These are phyloP conservation scores for Agrochola lychnidis DNA, from an alignment of 2,888 invertebrate genomes.

Conservation along the genomic window DNA sequence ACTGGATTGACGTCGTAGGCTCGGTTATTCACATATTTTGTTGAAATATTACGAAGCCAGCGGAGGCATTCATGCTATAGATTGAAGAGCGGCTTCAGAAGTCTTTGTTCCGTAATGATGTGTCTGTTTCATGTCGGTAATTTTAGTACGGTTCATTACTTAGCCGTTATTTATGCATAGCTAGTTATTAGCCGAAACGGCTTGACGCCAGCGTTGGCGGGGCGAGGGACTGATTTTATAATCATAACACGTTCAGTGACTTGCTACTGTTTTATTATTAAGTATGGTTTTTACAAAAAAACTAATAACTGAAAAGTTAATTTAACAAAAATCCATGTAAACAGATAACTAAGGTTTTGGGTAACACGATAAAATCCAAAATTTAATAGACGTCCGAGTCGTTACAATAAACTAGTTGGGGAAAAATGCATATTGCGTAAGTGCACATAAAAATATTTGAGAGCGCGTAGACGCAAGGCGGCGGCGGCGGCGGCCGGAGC, in stretches of 20 bases:
- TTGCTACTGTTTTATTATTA: background rate
- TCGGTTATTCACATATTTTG: constrained; percentile 27
- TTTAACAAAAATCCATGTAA: background rate
- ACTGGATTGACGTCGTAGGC: background rate
- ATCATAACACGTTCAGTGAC: constrained; percentile 16
- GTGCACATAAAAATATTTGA: constrained; percentile 70
- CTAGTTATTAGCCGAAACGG: constrained; percentile 59
- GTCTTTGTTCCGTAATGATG: constrained; percentile 66
- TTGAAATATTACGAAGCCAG: constrained; percentile 47
- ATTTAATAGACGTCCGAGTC: constrained; percentile 43
- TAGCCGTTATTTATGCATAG: constrained; percentile 60
- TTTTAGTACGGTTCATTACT: constrained; percentile 65
- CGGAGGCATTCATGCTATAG: constrained; percentile 43
- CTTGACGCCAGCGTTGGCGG: constrained; percentile 29
- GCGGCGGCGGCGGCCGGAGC: constrained; percentile 37
- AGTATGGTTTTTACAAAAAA: background rate
- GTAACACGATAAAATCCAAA: constrained; percentile 28
- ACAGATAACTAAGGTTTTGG: constrained; percentile 20
- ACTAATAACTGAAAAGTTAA: background rate
- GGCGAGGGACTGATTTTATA: constrained; percentile 30
- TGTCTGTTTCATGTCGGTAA: constrained; percentile 65
- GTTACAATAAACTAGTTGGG: constrained; percentile 45
- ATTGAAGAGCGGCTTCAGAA: constrained; percentile 39
- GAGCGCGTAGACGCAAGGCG: constrained; percentile 64
- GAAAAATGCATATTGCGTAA: constrained; percentile 65